phyloP scores from a whole-genome alignment of 2,797 vertebrate genomes.

The Chaetophractus vellerosus region DNA sequence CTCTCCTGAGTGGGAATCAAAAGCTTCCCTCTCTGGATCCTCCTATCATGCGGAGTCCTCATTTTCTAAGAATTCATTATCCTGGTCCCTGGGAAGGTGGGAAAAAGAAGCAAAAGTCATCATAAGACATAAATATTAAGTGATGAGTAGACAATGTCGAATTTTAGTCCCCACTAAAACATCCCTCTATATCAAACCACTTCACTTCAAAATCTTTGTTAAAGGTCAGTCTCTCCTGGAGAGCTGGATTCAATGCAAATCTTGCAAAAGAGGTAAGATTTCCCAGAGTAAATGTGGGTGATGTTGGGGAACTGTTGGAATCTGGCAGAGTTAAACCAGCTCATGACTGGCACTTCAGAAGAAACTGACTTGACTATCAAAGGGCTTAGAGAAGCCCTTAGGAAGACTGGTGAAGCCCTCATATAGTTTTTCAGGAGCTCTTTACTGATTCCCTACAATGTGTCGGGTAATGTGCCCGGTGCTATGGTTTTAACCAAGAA shows the following conservation, averaged over 20 bases:
- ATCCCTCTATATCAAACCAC: background rate
- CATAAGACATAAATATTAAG: background rate
- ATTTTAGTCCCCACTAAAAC: background rate
- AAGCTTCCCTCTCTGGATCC: background rate
- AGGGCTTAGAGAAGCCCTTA: too few relatives aligned
- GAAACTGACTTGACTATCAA: background rate
- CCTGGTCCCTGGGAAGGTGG: background rate
- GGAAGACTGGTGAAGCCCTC: background rate
- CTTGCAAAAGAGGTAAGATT: background rate
- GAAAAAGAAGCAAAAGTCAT: background rate
- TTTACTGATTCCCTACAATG: background rate
- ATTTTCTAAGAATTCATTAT: constrained; percentile 10
- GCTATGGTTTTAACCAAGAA: background rate
- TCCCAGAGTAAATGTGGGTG: background rate
- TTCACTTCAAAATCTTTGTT: background rate
- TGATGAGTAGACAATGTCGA: background rate
- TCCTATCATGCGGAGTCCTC: background rate
- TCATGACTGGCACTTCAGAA: background rate
- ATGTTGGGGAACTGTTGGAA: background rate
- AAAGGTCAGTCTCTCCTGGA: background rate
- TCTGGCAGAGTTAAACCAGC: background rate
- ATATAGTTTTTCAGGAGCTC: background rate
- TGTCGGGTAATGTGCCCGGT: background rate
- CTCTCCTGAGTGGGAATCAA: background rate
- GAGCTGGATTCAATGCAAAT: background rate